phyloP scores from a whole-genome alignment of 2,888 invertebrate genomes.

The Plemyria rubiginata region DNA sequence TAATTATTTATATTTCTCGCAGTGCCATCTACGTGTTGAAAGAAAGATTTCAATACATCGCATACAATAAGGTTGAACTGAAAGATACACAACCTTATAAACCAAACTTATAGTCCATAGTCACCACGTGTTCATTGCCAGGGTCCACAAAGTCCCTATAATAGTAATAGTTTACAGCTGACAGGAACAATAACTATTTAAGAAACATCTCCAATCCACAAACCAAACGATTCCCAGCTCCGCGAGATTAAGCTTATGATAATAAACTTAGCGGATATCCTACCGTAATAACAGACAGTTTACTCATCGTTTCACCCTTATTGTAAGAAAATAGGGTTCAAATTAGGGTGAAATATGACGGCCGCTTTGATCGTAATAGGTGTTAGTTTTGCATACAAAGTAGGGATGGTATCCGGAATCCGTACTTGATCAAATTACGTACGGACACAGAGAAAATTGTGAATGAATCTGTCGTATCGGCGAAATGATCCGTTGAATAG shows the following conservation, averaged over 20 bases:
- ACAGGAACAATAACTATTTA: conserved; percentile 43
- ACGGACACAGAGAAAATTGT: conserved; percentile 27
- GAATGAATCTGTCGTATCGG: conserved; percentile 1
- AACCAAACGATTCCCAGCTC: conserved; percentile 51
- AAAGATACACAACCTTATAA: background rate
- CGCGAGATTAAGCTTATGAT: conserved; percentile 56
- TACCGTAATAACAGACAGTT: conserved; percentile 33
- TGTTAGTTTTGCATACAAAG: conserved; percentile 65
- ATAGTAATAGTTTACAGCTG: conserved; percentile 27
- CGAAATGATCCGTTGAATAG: background rate
- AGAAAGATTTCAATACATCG: background rate
- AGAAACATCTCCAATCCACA: conserved; percentile 41
- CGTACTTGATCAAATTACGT: conserved; percentile 42
- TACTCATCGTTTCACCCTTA: conserved; percentile 19
- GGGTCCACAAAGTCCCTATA: conserved; percentile 10
- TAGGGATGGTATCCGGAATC: conserved; percentile 51
- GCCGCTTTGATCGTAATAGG: conserved; percentile 32
- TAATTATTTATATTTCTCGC: too few species aligned
- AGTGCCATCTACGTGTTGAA: background rate
- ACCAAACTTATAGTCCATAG: background rate
- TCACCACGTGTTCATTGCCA: conserved; percentile 15
- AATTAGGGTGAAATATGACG: conserved; percentile 30
- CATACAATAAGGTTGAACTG: background rate
- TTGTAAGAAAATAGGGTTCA: conserved; percentile 27
- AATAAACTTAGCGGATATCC: conserved; percentile 51